Conservation (phyloP, 2,113 vertebrate species). For the Picathartes gymnocephalus region DNA sequence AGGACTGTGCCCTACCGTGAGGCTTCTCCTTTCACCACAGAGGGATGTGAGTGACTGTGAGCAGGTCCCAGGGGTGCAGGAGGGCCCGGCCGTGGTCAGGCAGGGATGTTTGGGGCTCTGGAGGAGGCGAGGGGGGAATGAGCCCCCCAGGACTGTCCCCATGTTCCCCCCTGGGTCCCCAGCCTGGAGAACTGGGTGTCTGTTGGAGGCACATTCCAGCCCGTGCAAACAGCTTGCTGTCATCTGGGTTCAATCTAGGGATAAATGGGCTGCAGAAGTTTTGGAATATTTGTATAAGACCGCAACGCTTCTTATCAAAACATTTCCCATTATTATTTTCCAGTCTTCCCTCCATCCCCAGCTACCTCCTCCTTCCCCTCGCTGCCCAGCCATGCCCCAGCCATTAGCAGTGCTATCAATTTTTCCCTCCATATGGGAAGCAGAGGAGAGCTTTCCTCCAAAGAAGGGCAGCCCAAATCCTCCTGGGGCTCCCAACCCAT, state of each 20-base stretch:
- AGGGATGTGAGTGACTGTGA: neutral
- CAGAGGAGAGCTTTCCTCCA: neutral
- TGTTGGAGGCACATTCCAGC: slow-evolving; percentile 40
- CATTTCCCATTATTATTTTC: slow-evolving; percentile 54
- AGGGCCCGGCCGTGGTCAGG: accelerated
- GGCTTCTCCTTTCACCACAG: neutral
- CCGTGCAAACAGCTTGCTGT: neutral
- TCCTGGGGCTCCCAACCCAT: neutral
- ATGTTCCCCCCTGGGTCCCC: accelerated
- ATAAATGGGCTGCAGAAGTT: slow-evolving; percentile 56
- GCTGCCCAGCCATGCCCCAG: neutral
- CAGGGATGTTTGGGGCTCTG: neutral
- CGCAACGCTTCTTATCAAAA: slow-evolving; percentile 50
- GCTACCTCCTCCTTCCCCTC: slow-evolving; percentile 20
- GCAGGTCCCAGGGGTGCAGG: neutral
- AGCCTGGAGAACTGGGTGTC: neutral
- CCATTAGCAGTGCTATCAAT: neutral
- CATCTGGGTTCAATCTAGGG: slow-evolving; percentile 52
- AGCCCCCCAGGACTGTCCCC: neutral
- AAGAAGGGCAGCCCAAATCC: neutral
- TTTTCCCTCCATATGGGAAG: slow-evolving; percentile 11
- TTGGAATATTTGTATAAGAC: slow-evolving; percentile 45
- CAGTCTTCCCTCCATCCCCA: neutral
- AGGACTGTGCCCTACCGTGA: neutral
- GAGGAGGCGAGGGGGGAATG: accelerated